Evolutionary conservation across 2,888 invertebrate species (phyloP), one percentile per base, ranked within the genome.

Genomic region (Rhabditophanes sp.): DNA sequence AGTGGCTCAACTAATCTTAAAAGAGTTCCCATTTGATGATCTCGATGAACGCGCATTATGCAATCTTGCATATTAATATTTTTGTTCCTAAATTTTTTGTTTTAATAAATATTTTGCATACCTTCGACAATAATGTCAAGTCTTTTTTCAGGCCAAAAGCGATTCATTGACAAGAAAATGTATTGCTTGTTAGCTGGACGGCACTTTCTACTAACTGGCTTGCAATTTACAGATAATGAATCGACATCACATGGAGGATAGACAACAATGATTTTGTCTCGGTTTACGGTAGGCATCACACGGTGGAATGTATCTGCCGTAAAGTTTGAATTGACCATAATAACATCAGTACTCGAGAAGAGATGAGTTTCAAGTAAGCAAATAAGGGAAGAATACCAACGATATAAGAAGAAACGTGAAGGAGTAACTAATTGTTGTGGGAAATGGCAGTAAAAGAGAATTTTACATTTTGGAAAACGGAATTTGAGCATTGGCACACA

Each of bases 241-340:
- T 61, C 61, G 23, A 61, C 58, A 31, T 61, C 60, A 30, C 61
- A 61, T 2, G 61, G 61, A 14, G 61, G 61, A 23, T 61, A 62
- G 3, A 61, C 60, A 3, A 61, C 61, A 2, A 50, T 49, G 14
- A 61, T 39, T 35, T 59, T 62, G 26, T 41, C 37, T n/a, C 37
- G 40, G 8, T 44, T 37, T 19, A 57, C 44, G n/a, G 42, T 40
- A 6, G 61, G 61, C 61, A 61, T 61, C 7, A 61, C 61, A 31
- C 48, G 47, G 18, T 34, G 35, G 39, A 56, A 56, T 9, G 17
- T 17, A 3, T 25, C n/a, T 9, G 33, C 68, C 41, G 71, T 71
- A 51, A 69, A 71, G 43, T 68, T 61, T 46, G 69, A 69, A 50
- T 71, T 71, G 11, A 71, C 71, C 29, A 71, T 59, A 21, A 72